phyloP scores from a whole-genome alignment of 2,888 invertebrate genomes.

The Chalcis sispes region DNA sequence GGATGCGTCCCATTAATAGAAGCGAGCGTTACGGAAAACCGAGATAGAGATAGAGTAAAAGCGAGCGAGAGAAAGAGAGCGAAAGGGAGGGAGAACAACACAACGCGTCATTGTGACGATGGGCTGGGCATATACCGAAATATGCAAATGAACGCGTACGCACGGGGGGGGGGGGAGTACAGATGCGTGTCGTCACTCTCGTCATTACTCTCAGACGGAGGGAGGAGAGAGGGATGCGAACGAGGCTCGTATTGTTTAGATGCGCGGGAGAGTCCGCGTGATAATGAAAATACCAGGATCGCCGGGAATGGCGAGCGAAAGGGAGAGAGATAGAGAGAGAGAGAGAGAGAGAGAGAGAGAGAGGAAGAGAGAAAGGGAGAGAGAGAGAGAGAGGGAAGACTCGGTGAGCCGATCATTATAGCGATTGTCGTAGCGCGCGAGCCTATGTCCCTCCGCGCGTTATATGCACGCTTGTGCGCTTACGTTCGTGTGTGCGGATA shows the following conservation, averaged over 20 bases:
- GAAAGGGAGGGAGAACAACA: no score
- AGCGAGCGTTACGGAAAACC: slow-evolving; percentile 13
- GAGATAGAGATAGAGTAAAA: not conserved
- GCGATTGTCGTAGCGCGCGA: slow-evolving; percentile 62
- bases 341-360: no score
- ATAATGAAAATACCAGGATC: slow-evolving; percentile 67
- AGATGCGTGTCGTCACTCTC: slow-evolving; percentile 60
- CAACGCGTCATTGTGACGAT: slow-evolving; percentile 34
- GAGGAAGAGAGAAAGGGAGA: no score
- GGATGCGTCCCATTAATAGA: slow-evolving; percentile 37
- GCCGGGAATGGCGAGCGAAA: slow-evolving; percentile 57
- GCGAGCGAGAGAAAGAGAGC: not conserved
- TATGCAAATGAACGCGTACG: slow-evolving; percentile 60
- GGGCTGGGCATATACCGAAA: slow-evolving; percentile 47
- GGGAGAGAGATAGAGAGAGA: no score
- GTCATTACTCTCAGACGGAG: slow-evolving; percentile 57
- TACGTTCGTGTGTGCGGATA: not conserved
- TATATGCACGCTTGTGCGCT: not conserved
- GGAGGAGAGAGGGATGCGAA: slow-evolving; percentile 5
- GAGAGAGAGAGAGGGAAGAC: not conserved
- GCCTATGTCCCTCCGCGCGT: slow-evolving; percentile 14
- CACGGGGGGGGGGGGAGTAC: slow-evolving; percentile 6
- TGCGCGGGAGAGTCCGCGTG: slow-evolving; percentile 58
- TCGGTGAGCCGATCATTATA: slow-evolving; percentile 61
- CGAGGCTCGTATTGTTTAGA: slow-evolving; percentile 62